phyloP scores from a whole-genome alignment of 2,113 vertebrate genomes.

The Lutjanus erythropterus region DNA sequence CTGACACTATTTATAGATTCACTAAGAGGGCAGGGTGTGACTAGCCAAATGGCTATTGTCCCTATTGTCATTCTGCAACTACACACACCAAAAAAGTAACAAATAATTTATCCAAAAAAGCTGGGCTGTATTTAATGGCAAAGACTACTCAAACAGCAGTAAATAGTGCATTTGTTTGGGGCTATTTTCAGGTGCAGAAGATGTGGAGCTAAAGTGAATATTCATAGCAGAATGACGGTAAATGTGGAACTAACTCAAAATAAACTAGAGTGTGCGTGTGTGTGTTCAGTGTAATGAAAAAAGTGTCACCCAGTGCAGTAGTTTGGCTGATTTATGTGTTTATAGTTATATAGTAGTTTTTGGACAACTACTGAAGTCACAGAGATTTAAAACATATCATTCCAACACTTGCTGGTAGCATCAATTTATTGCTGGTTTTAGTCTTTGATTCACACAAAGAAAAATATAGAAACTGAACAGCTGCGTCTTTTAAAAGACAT shows the following conservation, averaged over 20 bases:
- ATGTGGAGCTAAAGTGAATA: neutral
- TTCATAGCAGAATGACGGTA: neutral
- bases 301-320: neutral
- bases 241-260: neutral
- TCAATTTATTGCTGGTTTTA: neutral
- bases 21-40: too few species aligned
- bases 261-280: neutral
- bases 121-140: neutral
- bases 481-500: conserved; percentile 1
- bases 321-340: neutral
- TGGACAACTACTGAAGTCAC: neutral
- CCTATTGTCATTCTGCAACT: too few species aligned
- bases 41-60: too few species aligned
- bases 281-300: neutral
- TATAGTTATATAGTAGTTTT: too few species aligned
- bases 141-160: neutral
- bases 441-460: conserved; percentile 4
- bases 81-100: neutral
- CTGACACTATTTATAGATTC: too few species aligned
- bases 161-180: neutral
- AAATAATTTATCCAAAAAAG: neutral
- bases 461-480: neutral
- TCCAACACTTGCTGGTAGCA: neutral
- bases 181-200: neutral
- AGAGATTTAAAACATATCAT: neutral